Base-by-base conservation (phyloP, 2,797 vertebrate genomes). In the Sebastes melanostomus region DNA sequence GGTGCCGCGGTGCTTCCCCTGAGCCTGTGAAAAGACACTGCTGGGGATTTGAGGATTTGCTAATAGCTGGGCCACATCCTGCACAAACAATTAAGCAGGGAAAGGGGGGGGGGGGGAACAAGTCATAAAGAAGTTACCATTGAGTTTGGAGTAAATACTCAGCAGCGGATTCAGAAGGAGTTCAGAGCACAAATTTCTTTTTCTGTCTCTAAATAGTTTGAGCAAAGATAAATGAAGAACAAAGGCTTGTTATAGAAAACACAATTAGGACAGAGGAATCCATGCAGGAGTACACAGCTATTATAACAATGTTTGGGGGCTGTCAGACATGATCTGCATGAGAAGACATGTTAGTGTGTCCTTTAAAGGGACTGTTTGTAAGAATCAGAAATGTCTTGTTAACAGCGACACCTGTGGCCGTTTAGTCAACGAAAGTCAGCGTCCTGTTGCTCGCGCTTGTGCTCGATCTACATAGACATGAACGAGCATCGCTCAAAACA, bases 221-320 rank as follows among this genome's bases (percentile, higher is more conserved):
- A 77, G 67, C 34, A 70, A 77, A 83, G 81, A 86, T 89, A 84
- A 88, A 86, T 90, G 77, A 87, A 56, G 72, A 90, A 78, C 66
- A 82, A 87, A 85, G 46, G 62, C 58, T 80, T 72, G 61, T 83
- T 74, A 80, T 34, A 75, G 61, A 72, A 81, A 82, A 77, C 14
- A 58, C 54, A 80, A 77, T 79, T 84, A 76, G 71, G 56, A 56
- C 52, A 56, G 66, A 50, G 69, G 69, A 73, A 69, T 52, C 36
- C 67, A 29, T 61, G 34, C 50, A 56, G 69, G 68, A 75, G 42
- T 72, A 78, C 83, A 82, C 76, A 81, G 56, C 30, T 50, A 54
- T 61, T 75, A 29, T 54, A 14, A 30, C 85, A 34, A 42, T 8
- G 68, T 66, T 55, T 70, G 38, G 50, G 20, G 38, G 42, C 75